A percentile compares a stretch with the other conserved stretches of the same genome.
phyloP scores from a whole-genome alignment of 2,113 vertebrate genomes.

The Corvus cornix region DNA sequence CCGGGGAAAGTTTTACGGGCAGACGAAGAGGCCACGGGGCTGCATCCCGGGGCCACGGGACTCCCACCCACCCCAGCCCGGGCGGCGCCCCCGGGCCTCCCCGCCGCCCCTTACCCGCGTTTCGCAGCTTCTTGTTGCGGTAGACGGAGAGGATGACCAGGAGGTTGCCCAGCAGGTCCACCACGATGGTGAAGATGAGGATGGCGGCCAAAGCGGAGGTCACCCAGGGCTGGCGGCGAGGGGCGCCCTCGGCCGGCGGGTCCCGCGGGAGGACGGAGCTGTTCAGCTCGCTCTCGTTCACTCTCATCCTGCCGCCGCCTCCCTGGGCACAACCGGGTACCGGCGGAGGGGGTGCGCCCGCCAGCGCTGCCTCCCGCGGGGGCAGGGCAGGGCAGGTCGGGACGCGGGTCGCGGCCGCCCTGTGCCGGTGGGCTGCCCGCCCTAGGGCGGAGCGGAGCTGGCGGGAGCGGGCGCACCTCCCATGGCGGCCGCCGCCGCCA shows the following conservation, averaged over 20 bases:
- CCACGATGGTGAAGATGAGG: constrained; percentile 92
- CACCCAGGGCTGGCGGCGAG: constrained; percentile 84
- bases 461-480: not conserved
- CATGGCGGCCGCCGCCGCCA: not conserved
- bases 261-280: constrained; percentile 69
- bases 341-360: not conserved
- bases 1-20: not conserved
- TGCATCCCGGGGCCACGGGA: not conserved
- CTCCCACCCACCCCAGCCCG: not conserved
- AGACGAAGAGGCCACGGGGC: not conserved
- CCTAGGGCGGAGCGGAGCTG: not conserved
- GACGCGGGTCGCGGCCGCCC: not conserved
- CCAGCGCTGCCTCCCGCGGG: not conserved
- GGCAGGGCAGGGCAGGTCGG: not conserved
- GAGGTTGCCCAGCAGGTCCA: constrained; percentile 92
- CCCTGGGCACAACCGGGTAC: not conserved
- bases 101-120: constrained; percentile 65
- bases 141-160: constrained; percentile 93
- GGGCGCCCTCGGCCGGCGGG: constrained; percentile 48
- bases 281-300: constrained; percentile 83
- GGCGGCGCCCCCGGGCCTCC: not conserved
- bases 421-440: not conserved
- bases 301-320: not conserved
- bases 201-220: constrained; percentile 83
- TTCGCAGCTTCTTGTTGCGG: constrained; percentile 92